phyloP scores from a whole-genome alignment of 2,113 vertebrate species.

The Ailurus styani region DNA sequence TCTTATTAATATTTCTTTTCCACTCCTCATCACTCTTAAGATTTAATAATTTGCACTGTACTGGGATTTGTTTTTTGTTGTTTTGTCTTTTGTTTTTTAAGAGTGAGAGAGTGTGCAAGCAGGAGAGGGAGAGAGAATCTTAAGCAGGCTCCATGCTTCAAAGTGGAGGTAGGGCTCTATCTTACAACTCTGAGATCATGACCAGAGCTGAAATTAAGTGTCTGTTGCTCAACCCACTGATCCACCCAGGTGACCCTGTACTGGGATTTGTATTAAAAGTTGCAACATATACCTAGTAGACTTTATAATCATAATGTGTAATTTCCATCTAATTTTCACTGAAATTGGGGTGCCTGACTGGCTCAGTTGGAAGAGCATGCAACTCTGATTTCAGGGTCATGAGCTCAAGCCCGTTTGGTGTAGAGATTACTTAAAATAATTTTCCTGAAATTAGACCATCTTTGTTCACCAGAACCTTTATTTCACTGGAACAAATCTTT shows the following conservation, averaged over 20 bases:
- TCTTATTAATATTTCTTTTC: not conserved
- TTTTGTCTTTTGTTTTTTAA: not conserved
- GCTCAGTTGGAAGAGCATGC: not conserved
- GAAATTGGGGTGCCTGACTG: not conserved
- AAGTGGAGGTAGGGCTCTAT: not conserved
- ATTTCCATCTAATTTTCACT: constrained; percentile 8
- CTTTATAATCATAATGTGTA: not conserved
- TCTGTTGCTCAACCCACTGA: not conserved
- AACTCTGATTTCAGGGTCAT: not conserved
- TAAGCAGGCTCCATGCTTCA: not conserved
- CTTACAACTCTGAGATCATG: not conserved
- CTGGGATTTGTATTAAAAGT: constrained; percentile 1
- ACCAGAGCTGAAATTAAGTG: not conserved
- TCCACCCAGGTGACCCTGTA: not conserved
- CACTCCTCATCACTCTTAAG: not conserved
- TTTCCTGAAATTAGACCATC: not conserved
- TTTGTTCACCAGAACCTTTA: not conserved
- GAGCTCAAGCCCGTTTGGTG: not conserved
- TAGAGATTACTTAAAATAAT: not conserved
- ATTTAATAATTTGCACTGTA: not conserved
- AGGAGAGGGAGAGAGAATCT: not conserved
- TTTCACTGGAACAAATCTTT: not conserved
- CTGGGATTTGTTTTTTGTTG: not conserved
- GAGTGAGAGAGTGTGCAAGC: not conserved
- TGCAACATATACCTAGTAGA: not conserved